These are phyloP conservation scores for Capra hircus DNA, from an alignment of 2,113 vertebrate genomes.

Conservation along the genomic window DNA sequence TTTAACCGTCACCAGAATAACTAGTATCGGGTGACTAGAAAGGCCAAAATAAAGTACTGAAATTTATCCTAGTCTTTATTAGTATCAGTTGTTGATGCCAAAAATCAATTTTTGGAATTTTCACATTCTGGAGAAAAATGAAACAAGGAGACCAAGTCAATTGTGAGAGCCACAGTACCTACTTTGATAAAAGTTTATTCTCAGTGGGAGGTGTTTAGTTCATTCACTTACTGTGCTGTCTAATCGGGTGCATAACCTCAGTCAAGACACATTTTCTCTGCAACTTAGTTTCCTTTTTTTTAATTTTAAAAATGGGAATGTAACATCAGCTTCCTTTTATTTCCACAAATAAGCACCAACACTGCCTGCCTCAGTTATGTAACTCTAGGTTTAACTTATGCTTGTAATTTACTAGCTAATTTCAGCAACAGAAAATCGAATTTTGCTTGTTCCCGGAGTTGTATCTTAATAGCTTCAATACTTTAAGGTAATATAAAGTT, in stretches of 20 bases:
- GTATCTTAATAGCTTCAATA: background rate
- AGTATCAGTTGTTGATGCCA: background rate
- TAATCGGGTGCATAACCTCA: background rate
- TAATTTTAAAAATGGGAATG: background rate
- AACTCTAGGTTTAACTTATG: background rate
- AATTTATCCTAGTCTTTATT: background rate
- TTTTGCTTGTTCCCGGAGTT: background rate
- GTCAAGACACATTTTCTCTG: background rate
- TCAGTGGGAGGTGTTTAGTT: background rate
- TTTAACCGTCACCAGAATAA: background rate
- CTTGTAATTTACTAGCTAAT: background rate
- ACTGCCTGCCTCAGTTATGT: background rate
- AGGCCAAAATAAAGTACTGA: background rate
- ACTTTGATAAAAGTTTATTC: background rate
- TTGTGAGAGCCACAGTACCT: background rate
- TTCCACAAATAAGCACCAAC: background rate
- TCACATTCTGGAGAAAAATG: background rate
- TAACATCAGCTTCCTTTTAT: constrained; percentile 7
- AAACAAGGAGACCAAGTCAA: background rate
- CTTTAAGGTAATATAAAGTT: background rate
- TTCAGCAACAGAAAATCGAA: background rate
- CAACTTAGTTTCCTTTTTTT: background rate
- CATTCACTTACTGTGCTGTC: background rate
- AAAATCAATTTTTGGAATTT: background rate
- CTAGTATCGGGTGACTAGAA: background rate